phyloP scores from a whole-genome alignment of 2,888 invertebrate species.

The Orchesellides sinensis region DNA sequence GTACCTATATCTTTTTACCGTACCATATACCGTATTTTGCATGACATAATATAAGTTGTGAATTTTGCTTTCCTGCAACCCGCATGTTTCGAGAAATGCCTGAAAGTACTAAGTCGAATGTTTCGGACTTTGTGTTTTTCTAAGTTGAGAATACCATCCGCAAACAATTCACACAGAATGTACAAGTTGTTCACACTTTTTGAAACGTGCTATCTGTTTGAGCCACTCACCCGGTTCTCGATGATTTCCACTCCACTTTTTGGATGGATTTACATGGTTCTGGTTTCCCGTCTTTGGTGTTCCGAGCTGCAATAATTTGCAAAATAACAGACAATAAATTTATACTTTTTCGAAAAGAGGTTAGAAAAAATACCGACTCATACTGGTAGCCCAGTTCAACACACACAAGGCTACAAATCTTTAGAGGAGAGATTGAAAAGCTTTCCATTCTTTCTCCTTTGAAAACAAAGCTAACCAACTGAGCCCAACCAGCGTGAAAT shows the following conservation, averaged over 20 bases:
- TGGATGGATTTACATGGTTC: slow-evolving; percentile 96
- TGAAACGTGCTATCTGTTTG: background rate
- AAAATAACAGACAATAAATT: slow-evolving; percentile 75
- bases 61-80: no score
- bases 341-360: slow-evolving; percentile 61
- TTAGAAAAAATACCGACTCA: background rate
- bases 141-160: no score
- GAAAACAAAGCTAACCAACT: background rate
- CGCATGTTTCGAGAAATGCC: no score
- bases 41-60: no score
- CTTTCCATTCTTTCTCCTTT: background rate
- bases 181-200: background rate
- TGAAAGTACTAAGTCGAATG: no score
- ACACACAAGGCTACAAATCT: background rate
- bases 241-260: slow-evolving; percentile 96
- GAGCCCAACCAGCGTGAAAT: no score
- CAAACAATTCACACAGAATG: background rate
- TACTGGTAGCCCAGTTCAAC: background rate
- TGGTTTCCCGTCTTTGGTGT: slow-evolving; percentile 93
- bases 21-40: no score
- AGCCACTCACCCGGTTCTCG: slow-evolving; percentile 85
- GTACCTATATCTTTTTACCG: no score
- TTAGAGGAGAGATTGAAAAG: background rate
- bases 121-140: no score
- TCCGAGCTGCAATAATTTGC: slow-evolving; percentile 83